A percentile compares a stretch with the other conserved stretches of the same genome.
phyloP scores from a whole-genome alignment of 2,888 invertebrate genomes.

The Zygothrica quintamaculata region DNA sequence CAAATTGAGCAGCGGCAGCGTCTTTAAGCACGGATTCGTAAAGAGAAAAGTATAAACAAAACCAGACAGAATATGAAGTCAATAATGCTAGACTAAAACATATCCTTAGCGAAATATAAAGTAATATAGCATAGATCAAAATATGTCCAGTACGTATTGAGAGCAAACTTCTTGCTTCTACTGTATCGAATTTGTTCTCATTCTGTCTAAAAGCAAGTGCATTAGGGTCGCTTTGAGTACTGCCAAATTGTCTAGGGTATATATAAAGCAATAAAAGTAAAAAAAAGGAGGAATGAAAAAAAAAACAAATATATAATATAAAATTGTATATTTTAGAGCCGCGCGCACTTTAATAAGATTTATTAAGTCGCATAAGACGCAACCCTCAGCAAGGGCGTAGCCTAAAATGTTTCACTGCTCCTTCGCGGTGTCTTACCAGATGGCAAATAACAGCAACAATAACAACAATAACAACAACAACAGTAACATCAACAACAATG shows the following conservation, averaged over 20 bases:
- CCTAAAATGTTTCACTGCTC: conserved; percentile 52
- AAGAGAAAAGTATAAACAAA: not conserved
- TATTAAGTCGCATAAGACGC: conserved; percentile 66
- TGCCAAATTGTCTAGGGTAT: too few relatives aligned
- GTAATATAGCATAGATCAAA: too few relatives aligned
- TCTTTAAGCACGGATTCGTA: conserved; percentile 7
- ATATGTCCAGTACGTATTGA: too few relatives aligned
- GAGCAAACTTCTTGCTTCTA: too few relatives aligned
- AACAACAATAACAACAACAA: too few relatives aligned
- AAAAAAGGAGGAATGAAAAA: conserved; percentile 20
- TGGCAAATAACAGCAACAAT: conserved; percentile 48
- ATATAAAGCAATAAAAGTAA: not conserved
- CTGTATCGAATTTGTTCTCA: too few relatives aligned
- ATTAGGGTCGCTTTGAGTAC: too few relatives aligned
- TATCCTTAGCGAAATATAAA: not conserved
- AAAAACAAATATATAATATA: conserved; percentile 25
- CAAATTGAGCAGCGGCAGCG: conserved; percentile 15
- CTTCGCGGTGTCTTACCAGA: conserved; percentile 58
- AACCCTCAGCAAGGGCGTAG: conserved; percentile 24
- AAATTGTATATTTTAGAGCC: conserved; percentile 64
- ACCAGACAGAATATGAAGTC: too few relatives aligned
- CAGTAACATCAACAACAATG: too few relatives aligned
- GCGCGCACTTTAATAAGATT: conserved; percentile 75
- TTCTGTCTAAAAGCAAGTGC: too few relatives aligned
- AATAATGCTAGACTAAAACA: too few relatives aligned